These are phyloP conservation scores for Acipenser transmontanus DNA, from an alignment of 2,797 vertebrate species.

Conservation along the genomic window DNA sequence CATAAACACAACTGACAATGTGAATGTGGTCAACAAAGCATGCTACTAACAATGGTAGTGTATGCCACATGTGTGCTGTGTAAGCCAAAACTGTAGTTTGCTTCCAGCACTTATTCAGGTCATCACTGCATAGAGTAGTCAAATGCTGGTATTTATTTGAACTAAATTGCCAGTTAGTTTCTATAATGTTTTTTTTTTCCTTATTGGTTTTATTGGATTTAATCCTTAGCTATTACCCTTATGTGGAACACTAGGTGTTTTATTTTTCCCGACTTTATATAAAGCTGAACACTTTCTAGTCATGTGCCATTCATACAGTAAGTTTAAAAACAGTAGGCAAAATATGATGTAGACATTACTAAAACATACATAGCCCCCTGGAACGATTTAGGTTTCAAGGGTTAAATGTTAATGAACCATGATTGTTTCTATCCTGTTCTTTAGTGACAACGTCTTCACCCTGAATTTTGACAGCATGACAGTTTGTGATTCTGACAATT, in stretches of 20 bases:
- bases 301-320: too few species aligned
- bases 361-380: not conserved
- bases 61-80: not conserved
- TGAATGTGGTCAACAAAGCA: not conserved
- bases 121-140: too few species aligned
- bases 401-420: too few species aligned
- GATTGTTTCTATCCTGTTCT: not conserved
- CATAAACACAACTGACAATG: too few species aligned
- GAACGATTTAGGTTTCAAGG: too few species aligned
- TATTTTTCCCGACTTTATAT: too few species aligned
- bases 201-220: too few species aligned
- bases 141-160: not conserved
- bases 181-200: too few species aligned
- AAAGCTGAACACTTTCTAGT: not conserved
- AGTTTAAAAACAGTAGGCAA: not conserved
- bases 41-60: not conserved
- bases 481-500: conserved; percentile 7
- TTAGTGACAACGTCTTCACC: not conserved
- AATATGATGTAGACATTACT: not conserved
- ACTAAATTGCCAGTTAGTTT: too few species aligned
- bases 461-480: conserved; percentile 34
- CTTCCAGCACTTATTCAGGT: too few species aligned
- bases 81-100: not conserved
- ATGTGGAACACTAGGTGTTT: too few species aligned
- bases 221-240: too few species aligned